Evolutionary conservation across 2,113 vertebrate genomes (phyloP).

Genomic region (Plectropomus leopardus): DNA sequence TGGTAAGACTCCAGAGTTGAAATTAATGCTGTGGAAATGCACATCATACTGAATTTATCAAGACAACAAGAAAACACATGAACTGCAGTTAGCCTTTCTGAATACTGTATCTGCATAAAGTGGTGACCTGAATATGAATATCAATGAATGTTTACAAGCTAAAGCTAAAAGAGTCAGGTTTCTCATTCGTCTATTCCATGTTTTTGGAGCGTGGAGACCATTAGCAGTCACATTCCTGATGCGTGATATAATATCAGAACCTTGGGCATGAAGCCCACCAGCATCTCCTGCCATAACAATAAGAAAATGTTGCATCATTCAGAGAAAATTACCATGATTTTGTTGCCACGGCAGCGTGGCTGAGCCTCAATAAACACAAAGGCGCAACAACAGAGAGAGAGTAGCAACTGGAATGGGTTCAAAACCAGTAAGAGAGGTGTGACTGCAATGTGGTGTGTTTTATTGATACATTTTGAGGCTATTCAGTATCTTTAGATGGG

Average conservation of each 20-base stretch:
- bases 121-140: background rate
- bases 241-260: background rate
- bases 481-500: background rate
- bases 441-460: background rate
- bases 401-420: background rate
- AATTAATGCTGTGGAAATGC: background rate
- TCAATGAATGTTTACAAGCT: background rate
- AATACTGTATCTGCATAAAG: background rate
- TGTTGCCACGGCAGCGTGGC: slow-evolving; percentile 17
- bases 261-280: background rate
- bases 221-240: background rate
- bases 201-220: background rate
- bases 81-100: too few species aligned
- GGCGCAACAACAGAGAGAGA: slow-evolving; percentile 3
- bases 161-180: background rate
- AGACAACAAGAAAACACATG: background rate
- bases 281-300: background rate
- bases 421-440: background rate
- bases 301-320: slow-evolving; percentile 9
- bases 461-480: background rate
- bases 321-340: slow-evolving; percentile 3
- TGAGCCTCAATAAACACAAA: background rate
- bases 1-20: background rate
- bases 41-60: background rate
- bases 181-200: too few species aligned